Evolutionary conservation across 1,140 invertebrate genomes (phyloP).

Genomic region (Solenopsis fugax): DNA sequence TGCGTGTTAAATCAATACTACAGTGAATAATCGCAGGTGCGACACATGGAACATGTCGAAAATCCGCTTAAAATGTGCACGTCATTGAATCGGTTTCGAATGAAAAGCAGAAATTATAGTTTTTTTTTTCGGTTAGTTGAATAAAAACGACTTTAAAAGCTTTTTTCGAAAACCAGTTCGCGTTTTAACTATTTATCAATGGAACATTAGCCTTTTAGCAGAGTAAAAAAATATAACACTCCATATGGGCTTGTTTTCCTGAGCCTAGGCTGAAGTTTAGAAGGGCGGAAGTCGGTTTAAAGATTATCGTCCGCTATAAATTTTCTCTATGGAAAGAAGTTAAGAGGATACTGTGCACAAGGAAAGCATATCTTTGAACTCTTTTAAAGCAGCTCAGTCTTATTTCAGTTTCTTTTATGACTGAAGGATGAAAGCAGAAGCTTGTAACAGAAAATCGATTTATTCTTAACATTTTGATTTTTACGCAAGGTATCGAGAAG

Average conservation of each 20-base stretch:
- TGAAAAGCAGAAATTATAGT: conserved; percentile 17
- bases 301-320: conserved; percentile 27
- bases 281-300: background rate
- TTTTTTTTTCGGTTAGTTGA: conserved; percentile 3
- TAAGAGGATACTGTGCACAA: conserved; percentile 2
- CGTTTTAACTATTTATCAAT: background rate
- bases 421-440: conserved; percentile 3
- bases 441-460: conserved; percentile 16
- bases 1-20: background rate
- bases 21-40: conserved; percentile 2
- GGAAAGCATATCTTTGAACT: conserved; percentile 26
- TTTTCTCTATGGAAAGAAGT: background rate
- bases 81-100: background rate
- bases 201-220: background rate
- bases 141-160: conserved; percentile 12
- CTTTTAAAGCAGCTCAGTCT: conserved; percentile 11
- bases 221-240: background rate
- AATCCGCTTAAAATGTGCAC: conserved; percentile 32
- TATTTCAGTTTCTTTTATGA: conserved; percentile 12
- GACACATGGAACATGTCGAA: conserved; percentile 7
- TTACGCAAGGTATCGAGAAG: background rate
- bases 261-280: conserved; percentile 1
- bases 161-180: background rate
- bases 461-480: conserved; percentile 16
- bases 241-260: background rate